Conservation (phyloP, 2,113 vertebrate genomes). For the Rhinolophus ferrumequinum region DNA sequence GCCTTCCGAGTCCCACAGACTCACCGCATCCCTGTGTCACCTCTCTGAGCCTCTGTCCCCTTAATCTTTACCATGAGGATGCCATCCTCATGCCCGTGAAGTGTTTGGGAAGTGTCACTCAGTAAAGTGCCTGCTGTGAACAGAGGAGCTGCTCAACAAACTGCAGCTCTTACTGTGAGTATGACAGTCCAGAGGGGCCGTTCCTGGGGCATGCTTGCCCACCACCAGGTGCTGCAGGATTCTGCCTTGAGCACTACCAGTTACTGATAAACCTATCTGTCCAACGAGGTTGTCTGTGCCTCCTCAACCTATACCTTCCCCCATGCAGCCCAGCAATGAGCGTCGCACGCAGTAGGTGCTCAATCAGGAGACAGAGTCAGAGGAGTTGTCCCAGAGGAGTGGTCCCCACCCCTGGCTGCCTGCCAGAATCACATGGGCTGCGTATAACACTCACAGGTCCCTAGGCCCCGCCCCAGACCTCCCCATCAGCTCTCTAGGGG, state of each 20-base stretch:
- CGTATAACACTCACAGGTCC: not conserved
- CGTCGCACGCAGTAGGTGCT: not conserved
- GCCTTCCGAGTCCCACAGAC: not conserved
- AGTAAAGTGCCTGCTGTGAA: not conserved
- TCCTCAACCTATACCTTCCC: not conserved
- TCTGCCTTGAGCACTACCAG: not conserved
- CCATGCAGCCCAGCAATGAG: not conserved
- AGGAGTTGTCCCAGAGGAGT: not conserved
- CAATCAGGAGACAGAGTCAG: not conserved
- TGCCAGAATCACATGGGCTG: not conserved
- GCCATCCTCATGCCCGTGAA: not conserved
- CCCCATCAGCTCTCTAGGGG: not conserved
- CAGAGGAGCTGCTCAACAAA: not conserved
- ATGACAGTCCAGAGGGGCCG: not conserved
- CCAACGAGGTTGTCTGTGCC: not conserved
- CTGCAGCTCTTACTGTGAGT: not conserved
- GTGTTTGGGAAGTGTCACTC: not conserved
- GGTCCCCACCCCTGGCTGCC: not conserved
- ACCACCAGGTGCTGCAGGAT: not conserved
- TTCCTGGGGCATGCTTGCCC: rapidly evolving
- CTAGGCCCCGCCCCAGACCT: not conserved
- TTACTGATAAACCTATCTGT: not conserved
- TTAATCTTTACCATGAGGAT: not conserved
- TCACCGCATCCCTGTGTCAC: not conserved
- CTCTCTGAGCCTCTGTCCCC: not conserved